These are phyloP conservation scores for Nyctalus aviator DNA, from an alignment of 2,797 vertebrate species.

Conservation along the genomic window DNA sequence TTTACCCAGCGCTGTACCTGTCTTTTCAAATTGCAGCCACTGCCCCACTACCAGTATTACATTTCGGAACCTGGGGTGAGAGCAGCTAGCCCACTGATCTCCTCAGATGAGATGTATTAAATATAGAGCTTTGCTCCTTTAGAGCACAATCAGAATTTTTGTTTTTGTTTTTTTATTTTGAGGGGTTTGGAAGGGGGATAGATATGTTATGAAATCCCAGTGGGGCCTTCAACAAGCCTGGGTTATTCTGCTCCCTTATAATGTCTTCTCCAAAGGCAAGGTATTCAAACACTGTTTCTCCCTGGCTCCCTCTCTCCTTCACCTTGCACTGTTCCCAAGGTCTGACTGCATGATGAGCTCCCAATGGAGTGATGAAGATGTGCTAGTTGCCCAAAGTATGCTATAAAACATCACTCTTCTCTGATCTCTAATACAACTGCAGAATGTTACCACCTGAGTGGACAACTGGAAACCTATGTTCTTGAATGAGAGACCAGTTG, in stretches of 20 bases:
- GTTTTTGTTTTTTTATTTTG: neutral
- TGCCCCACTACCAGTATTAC: neutral
- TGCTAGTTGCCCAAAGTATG: neutral
- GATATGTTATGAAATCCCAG: constrained; percentile 19
- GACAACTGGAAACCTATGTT: constrained; percentile 15
- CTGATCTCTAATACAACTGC: neutral
- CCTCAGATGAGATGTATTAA: neutral
- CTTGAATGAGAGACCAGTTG: neutral
- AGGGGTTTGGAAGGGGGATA: neutral
- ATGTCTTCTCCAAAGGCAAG: constrained; percentile 17
- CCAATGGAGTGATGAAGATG: neutral
- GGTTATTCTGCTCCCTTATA: constrained; percentile 2
- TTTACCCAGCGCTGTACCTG: neutral
- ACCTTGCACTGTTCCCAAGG: neutral
- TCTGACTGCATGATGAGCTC: neutral
- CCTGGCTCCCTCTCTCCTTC: neutral
- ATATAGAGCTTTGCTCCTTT: neutral
- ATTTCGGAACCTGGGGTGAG: neutral
- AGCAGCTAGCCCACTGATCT: neutral
- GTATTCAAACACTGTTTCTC: neutral
- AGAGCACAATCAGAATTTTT: neutral
- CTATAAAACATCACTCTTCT: neutral
- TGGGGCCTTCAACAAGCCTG: neutral
- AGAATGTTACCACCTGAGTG: neutral
- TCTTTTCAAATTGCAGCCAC: neutral